These are phyloP conservation scores for Nomia melanderi DNA, from an alignment of 1,140 invertebrate genomes.

Conservation along the genomic window DNA sequence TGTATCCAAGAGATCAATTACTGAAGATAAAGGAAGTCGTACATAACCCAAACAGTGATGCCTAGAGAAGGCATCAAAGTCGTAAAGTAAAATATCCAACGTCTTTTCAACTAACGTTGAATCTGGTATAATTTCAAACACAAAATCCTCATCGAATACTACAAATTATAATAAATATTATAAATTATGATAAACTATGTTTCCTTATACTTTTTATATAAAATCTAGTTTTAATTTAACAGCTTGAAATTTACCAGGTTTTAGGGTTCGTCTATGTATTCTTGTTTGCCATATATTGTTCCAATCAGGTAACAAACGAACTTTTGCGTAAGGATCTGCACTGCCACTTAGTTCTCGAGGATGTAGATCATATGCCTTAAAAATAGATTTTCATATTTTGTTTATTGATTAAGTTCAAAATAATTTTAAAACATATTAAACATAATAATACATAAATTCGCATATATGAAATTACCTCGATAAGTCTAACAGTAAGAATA, in stretches of 20 bases:
- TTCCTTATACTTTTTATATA: not conserved
- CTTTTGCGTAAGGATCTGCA: constrained; percentile 84
- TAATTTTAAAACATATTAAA: not conserved
- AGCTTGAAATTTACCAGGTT: constrained; percentile 79
- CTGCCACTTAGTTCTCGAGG: constrained; percentile 83
- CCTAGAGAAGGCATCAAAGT: constrained; percentile 86
- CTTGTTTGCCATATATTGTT: constrained; percentile 84
- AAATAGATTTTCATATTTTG: constrained; percentile 17
- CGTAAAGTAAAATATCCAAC: constrained; percentile 82
- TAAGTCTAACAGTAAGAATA: constrained; percentile 80
- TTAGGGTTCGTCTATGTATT: constrained; percentile 84
- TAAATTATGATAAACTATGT: not conserved
- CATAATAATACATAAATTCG: not conserved
- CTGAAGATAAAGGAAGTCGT: constrained; percentile 79
- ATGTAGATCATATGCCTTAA: constrained; percentile 82
- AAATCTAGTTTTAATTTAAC: constrained; percentile 11
- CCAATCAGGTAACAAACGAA: constrained; percentile 82
- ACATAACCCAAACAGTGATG: constrained; percentile 83
- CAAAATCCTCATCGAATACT: constrained; percentile 87
- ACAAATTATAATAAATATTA: constrained; percentile 71
- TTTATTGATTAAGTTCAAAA: not conserved
- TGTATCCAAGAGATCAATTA: constrained; percentile 78
- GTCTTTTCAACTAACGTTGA: constrained; percentile 81
- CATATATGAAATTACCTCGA: constrained; percentile 73
- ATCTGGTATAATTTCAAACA: constrained; percentile 86